A percentile compares a stretch with the other conserved stretches of the same genome.
Evolutionary conservation across 2,888 invertebrate species (phyloP).

Genomic region (Rhagonycha lutea): DNA sequence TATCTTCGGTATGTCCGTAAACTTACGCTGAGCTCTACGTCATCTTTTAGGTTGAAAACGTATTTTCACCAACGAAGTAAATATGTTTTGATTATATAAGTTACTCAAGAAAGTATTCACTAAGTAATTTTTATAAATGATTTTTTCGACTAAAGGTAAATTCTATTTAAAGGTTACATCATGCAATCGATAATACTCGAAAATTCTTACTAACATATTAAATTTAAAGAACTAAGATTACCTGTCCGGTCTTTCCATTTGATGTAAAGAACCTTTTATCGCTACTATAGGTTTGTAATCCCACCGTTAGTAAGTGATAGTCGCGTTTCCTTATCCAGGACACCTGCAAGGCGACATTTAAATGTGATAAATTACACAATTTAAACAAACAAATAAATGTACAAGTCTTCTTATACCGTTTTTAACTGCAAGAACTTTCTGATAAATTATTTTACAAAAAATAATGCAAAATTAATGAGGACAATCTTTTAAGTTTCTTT

Average conservation of each 20-base stretch:
- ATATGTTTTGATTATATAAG: too few relatives aligned
- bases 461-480: neutral
- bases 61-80: too few relatives aligned
- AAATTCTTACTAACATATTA: neutral
- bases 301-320: constrained; percentile 67
- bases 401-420: neutral
- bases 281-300: constrained; percentile 66
- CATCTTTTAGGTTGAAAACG: too few relatives aligned
- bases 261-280: constrained; percentile 69
- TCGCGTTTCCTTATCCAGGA: constrained; percentile 72
- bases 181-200: neutral
- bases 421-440: neutral
- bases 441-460: neutral
- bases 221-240: constrained; percentile 35
- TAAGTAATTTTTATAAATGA: too few relatives aligned
- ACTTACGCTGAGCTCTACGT: too few relatives aligned
- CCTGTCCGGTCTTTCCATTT: constrained; percentile 63
- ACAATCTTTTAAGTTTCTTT: neutral
- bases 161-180: neutral
- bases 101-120: too few relatives aligned
- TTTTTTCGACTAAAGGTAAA: neutral
- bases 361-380: constrained; percentile 14
- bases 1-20: too few relatives aligned
- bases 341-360: constrained; percentile 58
- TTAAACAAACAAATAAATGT: constrained; percentile 9